phyloP scores from a whole-genome alignment of 2,113 vertebrate species.

The Mobula birostris region DNA sequence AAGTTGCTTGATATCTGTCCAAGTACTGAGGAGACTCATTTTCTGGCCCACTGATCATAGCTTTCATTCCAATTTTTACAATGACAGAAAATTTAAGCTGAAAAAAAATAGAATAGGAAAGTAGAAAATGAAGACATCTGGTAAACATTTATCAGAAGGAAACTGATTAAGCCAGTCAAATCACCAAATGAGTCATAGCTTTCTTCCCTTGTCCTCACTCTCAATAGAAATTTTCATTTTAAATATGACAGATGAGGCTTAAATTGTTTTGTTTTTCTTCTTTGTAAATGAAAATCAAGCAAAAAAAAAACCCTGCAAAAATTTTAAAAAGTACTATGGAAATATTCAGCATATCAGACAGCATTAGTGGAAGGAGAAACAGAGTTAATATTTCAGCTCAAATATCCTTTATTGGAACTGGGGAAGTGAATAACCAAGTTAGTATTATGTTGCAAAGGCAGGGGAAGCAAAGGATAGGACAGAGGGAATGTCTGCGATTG shows the following conservation, averaged over 20 bases:
- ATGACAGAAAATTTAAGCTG: not conserved
- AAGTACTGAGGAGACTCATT: not conserved
- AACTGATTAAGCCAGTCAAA: not conserved
- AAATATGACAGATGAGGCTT: not conserved
- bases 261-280: not conserved
- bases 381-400: no score
- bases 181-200: not conserved
- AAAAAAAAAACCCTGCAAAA: no score
- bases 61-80: not conserved
- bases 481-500: no score
- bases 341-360: no score
- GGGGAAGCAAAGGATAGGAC: no score
- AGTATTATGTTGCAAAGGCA: no score
- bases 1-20: not conserved
- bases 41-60: not conserved
- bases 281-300: no score
- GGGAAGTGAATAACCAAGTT: no score
- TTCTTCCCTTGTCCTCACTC: not conserved
- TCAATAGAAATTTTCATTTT: not conserved
- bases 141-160: not conserved
- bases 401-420: no score
- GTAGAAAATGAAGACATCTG: not conserved
- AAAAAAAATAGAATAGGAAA: not conserved
- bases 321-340: no score
- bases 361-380: no score